Evolutionary conservation across 2,797 vertebrate genomes (phyloP).

Genomic region (Erethizon dorsatum): DNA sequence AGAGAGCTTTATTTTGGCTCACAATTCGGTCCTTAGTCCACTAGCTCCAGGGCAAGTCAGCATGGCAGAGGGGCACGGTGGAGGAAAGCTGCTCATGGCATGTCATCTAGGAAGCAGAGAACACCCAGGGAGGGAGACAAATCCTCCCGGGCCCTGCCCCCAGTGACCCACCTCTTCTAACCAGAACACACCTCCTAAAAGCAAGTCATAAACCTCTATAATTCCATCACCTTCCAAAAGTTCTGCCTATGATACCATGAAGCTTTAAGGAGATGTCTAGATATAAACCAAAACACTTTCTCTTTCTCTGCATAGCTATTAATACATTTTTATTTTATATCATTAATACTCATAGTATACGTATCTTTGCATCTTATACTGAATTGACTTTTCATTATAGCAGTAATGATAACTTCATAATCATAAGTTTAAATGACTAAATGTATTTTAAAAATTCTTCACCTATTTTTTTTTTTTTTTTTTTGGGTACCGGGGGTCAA

Average conservation of each 20-base stretch:
- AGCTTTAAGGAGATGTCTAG: background rate
- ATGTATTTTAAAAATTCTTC: conserved; percentile 22
- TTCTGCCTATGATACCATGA: background rate
- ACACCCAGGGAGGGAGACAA: background rate
- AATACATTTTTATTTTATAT: background rate
- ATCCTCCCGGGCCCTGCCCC: too few species aligned
- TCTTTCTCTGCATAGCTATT: background rate
- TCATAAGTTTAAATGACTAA: conserved; percentile 14
- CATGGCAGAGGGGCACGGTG: background rate
- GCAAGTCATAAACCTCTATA: background rate
- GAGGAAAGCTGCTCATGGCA: too few species aligned
- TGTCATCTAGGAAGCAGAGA: background rate
- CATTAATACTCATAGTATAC: background rate
- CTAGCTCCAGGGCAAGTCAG: background rate
- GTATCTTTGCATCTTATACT: background rate
- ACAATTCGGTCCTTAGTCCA: background rate
- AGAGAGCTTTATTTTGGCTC: background rate
- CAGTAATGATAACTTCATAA: background rate
- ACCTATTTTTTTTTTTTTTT: background rate
- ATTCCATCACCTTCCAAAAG: background rate
- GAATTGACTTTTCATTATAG: background rate
- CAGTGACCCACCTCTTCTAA: background rate
- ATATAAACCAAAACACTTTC: background rate
- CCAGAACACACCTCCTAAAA: background rate
- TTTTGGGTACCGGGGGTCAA: too few species aligned